Evolutionary conservation across 2,797 vertebrate species (phyloP).

Genomic region (Aldrovandia affinis): DNA sequence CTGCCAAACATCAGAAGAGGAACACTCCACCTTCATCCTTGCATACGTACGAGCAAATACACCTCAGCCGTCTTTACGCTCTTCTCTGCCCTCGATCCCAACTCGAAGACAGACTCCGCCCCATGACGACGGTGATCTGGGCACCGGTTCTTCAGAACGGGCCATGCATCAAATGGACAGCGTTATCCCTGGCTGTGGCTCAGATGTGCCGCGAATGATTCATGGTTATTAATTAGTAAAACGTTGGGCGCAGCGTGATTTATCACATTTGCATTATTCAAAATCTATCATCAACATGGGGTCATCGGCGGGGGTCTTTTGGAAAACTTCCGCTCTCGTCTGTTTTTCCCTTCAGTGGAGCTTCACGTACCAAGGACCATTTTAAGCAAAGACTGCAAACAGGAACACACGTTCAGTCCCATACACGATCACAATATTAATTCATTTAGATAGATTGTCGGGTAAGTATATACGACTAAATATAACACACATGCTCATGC

Average conservation of each 20-base stretch:
- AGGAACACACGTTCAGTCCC: neutral
- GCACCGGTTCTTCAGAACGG: slow-evolving; percentile 57
- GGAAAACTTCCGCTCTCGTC: slow-evolving; percentile 63
- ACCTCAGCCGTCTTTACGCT: neutral
- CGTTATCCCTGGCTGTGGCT: slow-evolving; percentile 70
- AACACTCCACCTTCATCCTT: too few species aligned
- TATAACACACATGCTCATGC: too few species aligned
- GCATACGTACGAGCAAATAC: slow-evolving; percentile 67
- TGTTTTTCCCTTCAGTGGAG: slow-evolving; percentile 57
- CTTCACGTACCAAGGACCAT: slow-evolving; percentile 43
- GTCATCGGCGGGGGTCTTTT: slow-evolving; percentile 53
- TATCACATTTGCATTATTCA: slow-evolving; percentile 76
- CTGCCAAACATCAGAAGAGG: too few species aligned
- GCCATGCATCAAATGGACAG: slow-evolving; percentile 74
- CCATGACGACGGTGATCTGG: slow-evolving; percentile 61
- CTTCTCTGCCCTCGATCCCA: neutral
- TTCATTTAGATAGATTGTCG: neutral
- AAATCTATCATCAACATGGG: slow-evolving; percentile 69
- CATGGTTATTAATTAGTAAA: slow-evolving; percentile 75
- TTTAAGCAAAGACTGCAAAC: neutral
- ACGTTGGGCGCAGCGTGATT: slow-evolving; percentile 68
- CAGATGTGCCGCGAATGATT: slow-evolving; percentile 72
- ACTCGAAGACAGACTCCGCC: slow-evolving; percentile 50
- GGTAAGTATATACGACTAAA: neutral
- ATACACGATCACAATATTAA: neutral